Evolutionary conservation across 2,113 vertebrate species (phyloP).

Genomic region (Tragulus kanchil): DNA sequence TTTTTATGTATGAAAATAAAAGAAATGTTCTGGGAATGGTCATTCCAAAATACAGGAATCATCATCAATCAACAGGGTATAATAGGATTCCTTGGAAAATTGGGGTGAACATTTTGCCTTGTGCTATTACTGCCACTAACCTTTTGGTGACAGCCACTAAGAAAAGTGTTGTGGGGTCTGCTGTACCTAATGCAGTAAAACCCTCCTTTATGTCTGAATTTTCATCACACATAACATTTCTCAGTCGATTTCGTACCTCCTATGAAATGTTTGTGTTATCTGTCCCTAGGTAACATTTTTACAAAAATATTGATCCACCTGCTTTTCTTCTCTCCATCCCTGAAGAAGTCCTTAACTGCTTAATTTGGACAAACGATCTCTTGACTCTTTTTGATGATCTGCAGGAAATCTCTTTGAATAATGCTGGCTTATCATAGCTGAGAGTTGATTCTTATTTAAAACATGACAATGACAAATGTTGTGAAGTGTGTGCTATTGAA

Average conservation of each 20-base stretch:
- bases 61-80: not conserved
- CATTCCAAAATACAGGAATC: not conserved
- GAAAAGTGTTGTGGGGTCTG: not conserved
- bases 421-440: not conserved
- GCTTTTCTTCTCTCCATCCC: not conserved
- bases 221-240: not conserved
- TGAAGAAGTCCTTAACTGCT: not conserved
- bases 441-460: not conserved
- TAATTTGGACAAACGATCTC: not conserved
- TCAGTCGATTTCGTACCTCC: not conserved
- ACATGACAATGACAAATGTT: not conserved
- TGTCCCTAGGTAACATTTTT: accelerated
- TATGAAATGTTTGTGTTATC: not conserved
- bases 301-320: not conserved
- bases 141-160: not conserved
- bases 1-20: not conserved
- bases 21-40: not conserved
- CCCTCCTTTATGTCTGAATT: not conserved
- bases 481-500: not conserved
- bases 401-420: not conserved
- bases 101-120: no score
- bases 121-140: not conserved
- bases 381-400: not conserved
- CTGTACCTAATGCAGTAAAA: not conserved
- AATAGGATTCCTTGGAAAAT: not conserved